phyloP scores from a whole-genome alignment of 2,113 vertebrate species.

The Phoenicopterus ruber region DNA sequence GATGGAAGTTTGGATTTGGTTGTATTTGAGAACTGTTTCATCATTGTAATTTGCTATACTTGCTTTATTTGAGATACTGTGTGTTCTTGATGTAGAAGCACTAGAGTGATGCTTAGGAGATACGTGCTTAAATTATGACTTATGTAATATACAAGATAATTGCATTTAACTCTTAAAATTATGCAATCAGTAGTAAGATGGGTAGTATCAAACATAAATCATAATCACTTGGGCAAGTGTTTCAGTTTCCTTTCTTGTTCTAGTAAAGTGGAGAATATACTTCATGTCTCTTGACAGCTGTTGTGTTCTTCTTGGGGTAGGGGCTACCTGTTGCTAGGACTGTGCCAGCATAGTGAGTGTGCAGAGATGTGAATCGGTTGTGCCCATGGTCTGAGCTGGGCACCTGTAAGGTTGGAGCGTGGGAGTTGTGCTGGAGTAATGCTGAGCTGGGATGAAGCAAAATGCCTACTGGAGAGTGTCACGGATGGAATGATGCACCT shows the following conservation, averaged over 20 bases:
- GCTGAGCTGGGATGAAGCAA: background rate
- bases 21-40: background rate
- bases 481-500: too few species aligned
- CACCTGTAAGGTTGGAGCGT: too few species aligned
- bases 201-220: background rate
- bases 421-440: background rate
- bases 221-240: background rate
- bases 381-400: background rate
- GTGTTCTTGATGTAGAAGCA: background rate
- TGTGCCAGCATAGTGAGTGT: background rate
- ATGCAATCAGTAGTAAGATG: background rate
- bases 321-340: background rate
- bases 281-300: too few species aligned
- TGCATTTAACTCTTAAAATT: too few species aligned
- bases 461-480: too few species aligned
- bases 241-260: background rate
- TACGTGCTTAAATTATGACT: background rate
- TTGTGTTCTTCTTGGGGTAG: background rate
- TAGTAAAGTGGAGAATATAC: background rate
- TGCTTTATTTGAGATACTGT: background rate
- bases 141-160: too few species aligned
- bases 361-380: too few species aligned
- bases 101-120: too few species aligned
- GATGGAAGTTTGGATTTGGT: background rate
- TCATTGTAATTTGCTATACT: background rate